Evolutionary conservation across 2,888 invertebrate genomes (phyloP).

Genomic region (Dermolepida albohirtum): DNA sequence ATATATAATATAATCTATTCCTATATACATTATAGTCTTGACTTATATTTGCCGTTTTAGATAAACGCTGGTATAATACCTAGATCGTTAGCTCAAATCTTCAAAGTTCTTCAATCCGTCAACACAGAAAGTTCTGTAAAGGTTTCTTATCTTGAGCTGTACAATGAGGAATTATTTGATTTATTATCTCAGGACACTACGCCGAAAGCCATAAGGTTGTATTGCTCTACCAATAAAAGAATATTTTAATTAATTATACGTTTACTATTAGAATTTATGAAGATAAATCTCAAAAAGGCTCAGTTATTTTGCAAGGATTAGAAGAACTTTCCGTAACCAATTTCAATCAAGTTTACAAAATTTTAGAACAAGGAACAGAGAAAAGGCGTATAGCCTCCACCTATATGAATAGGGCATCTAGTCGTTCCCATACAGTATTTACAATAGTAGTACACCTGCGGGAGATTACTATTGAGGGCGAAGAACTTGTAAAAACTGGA

Average conservation of each 20-base stretch:
- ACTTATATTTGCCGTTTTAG: constrained; percentile 15
- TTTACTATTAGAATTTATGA: constrained; percentile 73
- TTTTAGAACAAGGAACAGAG: constrained; percentile 88
- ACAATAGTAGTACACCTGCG: constrained; percentile 93
- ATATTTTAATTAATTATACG: not conserved
- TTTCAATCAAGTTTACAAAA: constrained; percentile 88
- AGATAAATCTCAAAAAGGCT: constrained; percentile 84
- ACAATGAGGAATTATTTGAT: constrained; percentile 97
- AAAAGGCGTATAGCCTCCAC: constrained; percentile 92
- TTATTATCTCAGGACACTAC: constrained; percentile 82
- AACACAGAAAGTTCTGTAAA: constrained; percentile 89
- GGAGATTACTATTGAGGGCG: constrained; percentile 88
- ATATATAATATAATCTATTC: not conserved
- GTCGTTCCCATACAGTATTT: constrained; percentile 97
- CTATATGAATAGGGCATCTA: constrained; percentile 93
- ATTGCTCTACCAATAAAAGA: not conserved
- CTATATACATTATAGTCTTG: not conserved
- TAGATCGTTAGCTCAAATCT: constrained; percentile 88
- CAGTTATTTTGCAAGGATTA: constrained; percentile 90
- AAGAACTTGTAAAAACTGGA: constrained; percentile 92
- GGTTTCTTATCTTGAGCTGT: constrained; percentile 94
- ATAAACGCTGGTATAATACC: constrained; percentile 93
- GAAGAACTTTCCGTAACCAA: constrained; percentile 92
- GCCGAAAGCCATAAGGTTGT: constrained; percentile 63
- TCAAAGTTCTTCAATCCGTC: constrained; percentile 82